Base-by-base conservation (phyloP, 1,140 invertebrate species). In the Calliphora vicina region DNA sequence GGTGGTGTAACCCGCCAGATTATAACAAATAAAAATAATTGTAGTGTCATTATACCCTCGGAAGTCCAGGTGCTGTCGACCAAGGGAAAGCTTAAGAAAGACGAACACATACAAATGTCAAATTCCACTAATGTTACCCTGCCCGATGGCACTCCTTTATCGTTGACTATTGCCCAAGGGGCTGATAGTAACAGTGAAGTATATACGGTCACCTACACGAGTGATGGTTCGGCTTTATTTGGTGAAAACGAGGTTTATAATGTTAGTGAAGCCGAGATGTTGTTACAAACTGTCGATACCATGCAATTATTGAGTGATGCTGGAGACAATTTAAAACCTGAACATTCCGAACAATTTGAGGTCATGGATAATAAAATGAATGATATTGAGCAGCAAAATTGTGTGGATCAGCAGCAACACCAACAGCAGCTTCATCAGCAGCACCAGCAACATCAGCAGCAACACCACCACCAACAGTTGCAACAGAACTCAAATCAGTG, bases 221-320 rank as follows among this genome's bases (percentile, higher is more conserved):
- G 85, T 71, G 87, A 90, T 67, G 61, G 35, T 5, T 12, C 85
- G 0, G 86, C 87, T 81, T 85, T 90, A 17, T 90, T 91, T 25
- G 87, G 87, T 50, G 87, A 91, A 73, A 84, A 86, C 82, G 95
- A 96, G 87, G 95, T 96, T 1, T 96, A 95, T 84, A 95, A 94
- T 85, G 94, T 95, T 0, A 93, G 93, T 27, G 94, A 95, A 84
- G 94, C 93, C 29, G 90, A 91, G 20, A 94, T 95, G 89, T 89
- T 95, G 45, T 89, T 95, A 26, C 94, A 95, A 85, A 89, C 89
- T 4, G 93, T 93, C 26, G 93, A 93, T 87, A 92, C 94, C 4
- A 92, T 93, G 84, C 94, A 96, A 87, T 92, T 96, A 82, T 91
- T 95, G 1, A 90, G 91, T 57, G 91, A 91, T 25, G 91, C 93